Base-by-base conservation (phyloP, 2,113 vertebrate genomes). In the Sturnira hondurensis region DNA sequence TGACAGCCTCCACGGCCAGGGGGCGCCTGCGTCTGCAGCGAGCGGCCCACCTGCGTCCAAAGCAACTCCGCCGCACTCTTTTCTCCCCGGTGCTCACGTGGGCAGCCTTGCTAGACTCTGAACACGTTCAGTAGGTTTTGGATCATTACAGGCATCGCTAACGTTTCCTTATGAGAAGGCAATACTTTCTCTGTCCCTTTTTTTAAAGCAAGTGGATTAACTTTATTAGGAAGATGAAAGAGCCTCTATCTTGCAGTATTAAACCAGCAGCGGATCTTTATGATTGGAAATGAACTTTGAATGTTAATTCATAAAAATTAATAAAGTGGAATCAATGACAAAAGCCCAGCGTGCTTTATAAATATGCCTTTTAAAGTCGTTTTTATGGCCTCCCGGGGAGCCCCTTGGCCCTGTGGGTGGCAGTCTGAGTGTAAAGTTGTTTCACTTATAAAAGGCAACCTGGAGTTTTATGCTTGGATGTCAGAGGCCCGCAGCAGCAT, bases 301-400 rank as follows among this genome's bases (percentile, higher is more conserved):
- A 56, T 65, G 67, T 95, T 81, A 65, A 65, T 87, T 94, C 26
- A 82, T 94, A 45, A 94, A 95, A 95, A 84, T 97, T 86, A 85
- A 84, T 96, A 95, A 71, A 80, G 93, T 92, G 36, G 86, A 91
- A 73, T 87, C 45, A 81, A 54, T 58, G 84, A 61, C 11, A 28
- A 61, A 58, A 24, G 10, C 11, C 92, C 68, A 26, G 36, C 89
- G 9, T 88, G 14, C 31, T 89, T 92, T 94, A 52, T 74, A 86
- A 93, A 86, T 61, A 45, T n/a, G 58, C 19, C 38, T 92, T 91
- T 86, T 31, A 89, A 93, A 77, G 20, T 56, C 41, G 47, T 96
- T 94, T 54, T 47, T 22, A 0, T 68, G 33, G 63, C 19, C 58
- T 84, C 45, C 26, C 84, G 41, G 76, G 85, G 28, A 89, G 20